Base-by-base conservation (phyloP, 2,113 vertebrate genomes). In the Triplophysa tibetana region DNA sequence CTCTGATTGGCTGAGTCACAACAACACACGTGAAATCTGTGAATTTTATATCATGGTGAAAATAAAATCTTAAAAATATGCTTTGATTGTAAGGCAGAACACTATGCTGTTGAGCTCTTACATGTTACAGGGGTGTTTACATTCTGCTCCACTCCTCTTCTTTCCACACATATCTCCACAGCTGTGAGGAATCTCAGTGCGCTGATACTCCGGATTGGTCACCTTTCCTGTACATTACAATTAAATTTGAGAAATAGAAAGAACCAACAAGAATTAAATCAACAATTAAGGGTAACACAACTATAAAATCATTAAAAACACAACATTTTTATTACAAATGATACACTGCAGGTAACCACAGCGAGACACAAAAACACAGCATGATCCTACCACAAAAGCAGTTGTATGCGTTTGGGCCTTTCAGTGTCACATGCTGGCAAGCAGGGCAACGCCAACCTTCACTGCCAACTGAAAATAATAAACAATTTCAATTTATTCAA, bases 111-210 rank as follows among this genome's bases (percentile, higher is more conserved):
- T 52, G 14, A 52, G 50, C 19, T 21, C 95, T 98, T 94, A 99
- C 98, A 99, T 98, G 86, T 98, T 99, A 91, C 98, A 99, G 78
- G 95, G 93, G 88, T 99, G 98, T 65, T 94, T 95, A 86, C 98
- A 99, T 87, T 97, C 95, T 78, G 89, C 90, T 81, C 94, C 91
- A 60, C 94, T 94, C 75, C 96, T 94, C 89, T 94, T 97, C 93
- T 94, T 99, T 81, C 97, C 95, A 91, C 98, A 99, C 86, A 99
- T 94, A 41, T 99, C 96, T 56, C 97, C 98, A 89, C 98, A 99
- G 90, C 97, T 99, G 90, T 99, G 97, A 33, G 98, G 98, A 86
- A 99, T 99, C 93, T 99, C 97, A 85, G 92, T 97, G 88, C 95
- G 95, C 85, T 96, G 98, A 96, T 95, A 98, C 88, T 98, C 97